Evolutionary conservation across 2,113 vertebrate genomes (phyloP).

Genomic region (Tupaia chinensis): DNA sequence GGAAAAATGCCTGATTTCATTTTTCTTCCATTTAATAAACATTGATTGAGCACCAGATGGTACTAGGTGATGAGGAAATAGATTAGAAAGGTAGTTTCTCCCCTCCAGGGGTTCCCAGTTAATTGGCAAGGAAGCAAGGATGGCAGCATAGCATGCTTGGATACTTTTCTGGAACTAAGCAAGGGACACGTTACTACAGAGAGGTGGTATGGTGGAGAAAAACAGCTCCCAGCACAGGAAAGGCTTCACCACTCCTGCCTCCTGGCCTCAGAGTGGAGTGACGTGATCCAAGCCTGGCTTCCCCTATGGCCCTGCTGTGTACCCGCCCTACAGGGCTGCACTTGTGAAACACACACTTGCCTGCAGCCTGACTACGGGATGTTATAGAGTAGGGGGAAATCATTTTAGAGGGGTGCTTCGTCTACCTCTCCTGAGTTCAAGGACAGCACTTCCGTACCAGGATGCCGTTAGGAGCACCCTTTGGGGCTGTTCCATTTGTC

Average conservation of each 20-base stretch:
- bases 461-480: not conserved
- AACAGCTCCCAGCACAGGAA: too few relatives aligned
- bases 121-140: not conserved
- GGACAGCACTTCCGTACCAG: not conserved
- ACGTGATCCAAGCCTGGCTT: not conserved
- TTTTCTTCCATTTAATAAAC: not conserved
- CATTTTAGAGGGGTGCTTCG: not conserved
- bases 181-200: not conserved
- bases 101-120: not conserved
- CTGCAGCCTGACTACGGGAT: not conserved
- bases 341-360: not conserved
- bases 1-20: not conserved
- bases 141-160: too few relatives aligned
- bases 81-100: not conserved
- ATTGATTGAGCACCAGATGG: not conserved
- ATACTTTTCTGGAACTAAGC: not conserved
- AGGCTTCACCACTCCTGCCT: too few relatives aligned
- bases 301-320: too few relatives aligned
- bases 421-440: not conserved
- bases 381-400: not conserved
- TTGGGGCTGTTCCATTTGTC: too few relatives aligned
- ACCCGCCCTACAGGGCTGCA: fast-evolving
- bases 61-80: not conserved
- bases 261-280: not conserved
- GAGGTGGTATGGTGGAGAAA: not conserved